A percentile compares a stretch with the other conserved stretches of the same genome.
Conservation (phyloP, 2,113 vertebrate species). For the Antechinus stuartii region DNA sequence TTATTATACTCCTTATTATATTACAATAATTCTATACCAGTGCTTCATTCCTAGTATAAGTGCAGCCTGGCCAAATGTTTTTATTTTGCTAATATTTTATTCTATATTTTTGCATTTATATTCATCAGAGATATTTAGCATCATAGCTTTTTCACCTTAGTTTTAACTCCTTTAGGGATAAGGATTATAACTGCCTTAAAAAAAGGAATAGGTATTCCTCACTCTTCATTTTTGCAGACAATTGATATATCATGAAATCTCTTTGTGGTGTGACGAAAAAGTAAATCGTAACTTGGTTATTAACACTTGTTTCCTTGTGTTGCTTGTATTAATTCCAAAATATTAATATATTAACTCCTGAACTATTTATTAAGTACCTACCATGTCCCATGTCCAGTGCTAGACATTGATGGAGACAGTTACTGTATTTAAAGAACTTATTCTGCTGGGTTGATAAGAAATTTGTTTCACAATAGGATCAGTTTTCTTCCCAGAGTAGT, state of each 20-base stretch:
- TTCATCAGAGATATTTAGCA: background rate
- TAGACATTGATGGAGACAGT: background rate
- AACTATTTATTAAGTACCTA: background rate
- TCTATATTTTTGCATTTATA: background rate
- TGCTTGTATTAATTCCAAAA: background rate
- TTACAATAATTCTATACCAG: background rate
- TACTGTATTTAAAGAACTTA: background rate
- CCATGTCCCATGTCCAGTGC: background rate
- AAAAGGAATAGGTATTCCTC: background rate
- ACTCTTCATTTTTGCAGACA: background rate
- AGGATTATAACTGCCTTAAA: background rate
- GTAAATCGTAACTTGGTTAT: background rate
- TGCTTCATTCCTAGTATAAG: background rate
- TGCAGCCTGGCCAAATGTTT: background rate
- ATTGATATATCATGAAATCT: background rate
- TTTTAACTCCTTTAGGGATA: background rate
- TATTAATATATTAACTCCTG: background rate
- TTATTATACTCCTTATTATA: too few relatives aligned
- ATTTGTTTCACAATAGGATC: background rate
- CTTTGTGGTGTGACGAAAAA: background rate
- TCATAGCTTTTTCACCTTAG: background rate
- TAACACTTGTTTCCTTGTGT: background rate
- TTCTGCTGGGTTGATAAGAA: background rate
- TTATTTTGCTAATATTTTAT: background rate
- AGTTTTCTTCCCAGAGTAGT: background rate